Evolutionary conservation across 2,797 vertebrate species (phyloP).

Genomic region (Premnoplex brunnescens): DNA sequence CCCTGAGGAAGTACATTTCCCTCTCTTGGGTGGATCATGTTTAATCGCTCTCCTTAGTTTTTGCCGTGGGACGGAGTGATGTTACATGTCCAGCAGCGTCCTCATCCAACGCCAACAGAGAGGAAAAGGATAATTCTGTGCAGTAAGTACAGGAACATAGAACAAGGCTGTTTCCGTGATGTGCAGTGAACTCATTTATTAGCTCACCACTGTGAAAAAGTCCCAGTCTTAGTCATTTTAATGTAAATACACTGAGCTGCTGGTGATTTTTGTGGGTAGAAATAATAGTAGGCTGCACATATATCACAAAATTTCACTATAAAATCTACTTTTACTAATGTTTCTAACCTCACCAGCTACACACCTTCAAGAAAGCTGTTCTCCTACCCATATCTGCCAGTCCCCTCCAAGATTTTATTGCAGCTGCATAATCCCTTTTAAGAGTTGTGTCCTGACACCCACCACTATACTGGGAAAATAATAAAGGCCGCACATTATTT

Average conservation of each 20-base stretch:
- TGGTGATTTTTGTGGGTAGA: background rate
- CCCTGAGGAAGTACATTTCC: background rate
- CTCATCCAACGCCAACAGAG: background rate
- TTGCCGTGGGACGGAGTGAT: background rate
- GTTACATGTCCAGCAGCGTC: background rate
- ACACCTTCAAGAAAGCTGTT: background rate
- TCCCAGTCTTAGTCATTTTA: background rate
- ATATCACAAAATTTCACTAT: background rate
- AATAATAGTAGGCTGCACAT: background rate
- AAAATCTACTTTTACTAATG: background rate
- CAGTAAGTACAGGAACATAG: background rate
- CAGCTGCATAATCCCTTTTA: slow-evolving; percentile 20
- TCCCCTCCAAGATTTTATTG: background rate
- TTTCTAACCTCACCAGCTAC: background rate
- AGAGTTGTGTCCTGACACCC: slow-evolving; percentile 3
- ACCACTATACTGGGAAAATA: background rate
- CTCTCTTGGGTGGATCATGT: background rate
- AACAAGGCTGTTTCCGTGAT: background rate
- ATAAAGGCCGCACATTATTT: slow-evolving; percentile 38
- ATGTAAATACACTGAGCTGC: background rate
- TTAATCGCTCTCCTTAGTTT: background rate
- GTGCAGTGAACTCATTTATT: background rate
- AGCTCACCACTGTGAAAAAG: background rate
- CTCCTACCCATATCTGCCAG: background rate
- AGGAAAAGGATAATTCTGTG: background rate